Percentiles rank a stretch among this genome's conserved stretches.
Evolutionary conservation across 64 coral and sea anemone species (phyloP).

Genomic region (Stylophora pistillata): DNA sequence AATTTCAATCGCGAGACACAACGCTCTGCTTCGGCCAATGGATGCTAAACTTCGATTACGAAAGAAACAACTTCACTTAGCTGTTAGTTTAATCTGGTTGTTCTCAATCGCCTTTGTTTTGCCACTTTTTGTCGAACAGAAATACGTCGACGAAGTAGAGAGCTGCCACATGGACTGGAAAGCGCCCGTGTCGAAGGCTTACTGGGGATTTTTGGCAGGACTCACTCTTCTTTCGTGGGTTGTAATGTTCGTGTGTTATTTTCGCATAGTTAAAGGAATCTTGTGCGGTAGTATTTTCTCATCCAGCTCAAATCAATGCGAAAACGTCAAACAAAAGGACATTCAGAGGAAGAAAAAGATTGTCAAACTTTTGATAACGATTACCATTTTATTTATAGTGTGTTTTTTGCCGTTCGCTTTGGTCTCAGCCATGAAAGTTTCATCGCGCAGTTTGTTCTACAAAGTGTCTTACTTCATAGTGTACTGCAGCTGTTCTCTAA

Average conservation of each 20-base stretch:
- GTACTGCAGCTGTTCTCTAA: constrained; percentile 33
- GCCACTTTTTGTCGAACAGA: constrained; percentile 42
- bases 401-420: constrained; percentile 42
- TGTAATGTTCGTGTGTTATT: constrained; percentile 36
- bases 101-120: constrained; percentile 18
- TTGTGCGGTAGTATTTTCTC: constrained; percentile 17
- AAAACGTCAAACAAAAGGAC: neutral
- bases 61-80: constrained; percentile 3
- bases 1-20: constrained; percentile 41
- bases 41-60: constrained; percentile 1
- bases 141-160: constrained; percentile 24
- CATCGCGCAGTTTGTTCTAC: neutral
- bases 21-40: constrained; percentile 42
- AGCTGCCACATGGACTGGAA: constrained; percentile 41
- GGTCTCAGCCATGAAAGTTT: constrained; percentile 11
- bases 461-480: constrained; percentile 38
- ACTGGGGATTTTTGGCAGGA: constrained; percentile 30
- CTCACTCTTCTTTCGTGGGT: neutral
- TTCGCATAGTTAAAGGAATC: constrained; percentile 50
- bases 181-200: neutral
- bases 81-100: constrained; percentile 39
- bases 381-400: neutral
- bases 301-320: neutral
- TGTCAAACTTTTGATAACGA: constrained; percentile 31
- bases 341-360: constrained; percentile 38